These are phyloP conservation scores for Burhinus bistriatus DNA, from an alignment of 2,113 vertebrate genomes.

Conservation along the genomic window DNA sequence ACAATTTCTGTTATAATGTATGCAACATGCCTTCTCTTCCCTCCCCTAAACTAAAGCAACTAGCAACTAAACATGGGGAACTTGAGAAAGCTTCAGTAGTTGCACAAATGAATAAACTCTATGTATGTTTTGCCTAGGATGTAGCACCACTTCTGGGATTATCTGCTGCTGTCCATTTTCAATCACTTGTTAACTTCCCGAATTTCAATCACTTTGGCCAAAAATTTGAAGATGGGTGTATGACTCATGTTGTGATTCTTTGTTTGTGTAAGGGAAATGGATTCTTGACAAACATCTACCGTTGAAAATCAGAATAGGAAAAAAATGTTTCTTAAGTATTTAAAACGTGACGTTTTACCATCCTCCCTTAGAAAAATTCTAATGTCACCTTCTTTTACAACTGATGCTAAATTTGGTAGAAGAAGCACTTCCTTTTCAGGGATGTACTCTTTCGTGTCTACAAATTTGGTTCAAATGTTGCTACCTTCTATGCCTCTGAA, in stretches of 20 bases:
- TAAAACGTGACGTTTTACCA: background rate
- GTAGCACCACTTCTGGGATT: background rate
- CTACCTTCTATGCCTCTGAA: background rate
- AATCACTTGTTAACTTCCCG: background rate
- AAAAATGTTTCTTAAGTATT: background rate
- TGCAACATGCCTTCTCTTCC: background rate
- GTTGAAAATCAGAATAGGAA: background rate
- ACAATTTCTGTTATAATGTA: background rate
- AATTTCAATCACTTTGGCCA: background rate
- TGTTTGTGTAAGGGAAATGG: background rate
- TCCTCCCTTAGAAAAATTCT: background rate
- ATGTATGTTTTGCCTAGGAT: background rate
- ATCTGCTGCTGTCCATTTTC: background rate
- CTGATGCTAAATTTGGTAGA: background rate
- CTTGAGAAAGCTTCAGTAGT: background rate
- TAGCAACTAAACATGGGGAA: background rate
- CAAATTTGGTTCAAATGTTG: background rate
- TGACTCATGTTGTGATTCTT: background rate
- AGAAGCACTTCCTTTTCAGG: background rate
- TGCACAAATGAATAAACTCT: background rate
- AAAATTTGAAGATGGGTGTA: background rate
- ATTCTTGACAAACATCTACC: background rate
- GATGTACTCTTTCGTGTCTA: background rate
- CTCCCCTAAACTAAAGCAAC: background rate
- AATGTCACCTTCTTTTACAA: background rate